Conservation (phyloP, 2,797 vertebrate species). For the Takifugu ocellatus region DNA sequence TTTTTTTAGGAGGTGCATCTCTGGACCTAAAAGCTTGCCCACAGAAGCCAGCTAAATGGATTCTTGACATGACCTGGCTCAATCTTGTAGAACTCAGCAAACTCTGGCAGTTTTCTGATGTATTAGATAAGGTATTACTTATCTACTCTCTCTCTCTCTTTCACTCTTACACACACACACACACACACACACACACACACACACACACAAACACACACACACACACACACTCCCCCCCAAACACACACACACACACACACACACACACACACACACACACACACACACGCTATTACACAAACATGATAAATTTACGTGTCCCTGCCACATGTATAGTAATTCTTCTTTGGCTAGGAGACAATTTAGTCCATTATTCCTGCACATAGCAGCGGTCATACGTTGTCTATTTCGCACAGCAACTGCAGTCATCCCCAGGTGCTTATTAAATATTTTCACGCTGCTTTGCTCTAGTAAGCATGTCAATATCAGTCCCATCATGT, state of each 20-base stretch:
- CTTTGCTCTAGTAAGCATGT: slow-evolving; percentile 57
- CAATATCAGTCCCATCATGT: slow-evolving; percentile 57
- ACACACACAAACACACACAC: neutral
- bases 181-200: neutral
- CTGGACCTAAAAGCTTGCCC: slow-evolving; percentile 92
- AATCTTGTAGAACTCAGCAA: slow-evolving; percentile 95
- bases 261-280: neutral
- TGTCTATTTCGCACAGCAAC: slow-evolving; percentile 4
- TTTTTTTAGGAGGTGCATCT: slow-evolving; percentile 86
- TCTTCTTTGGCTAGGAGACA: slow-evolving; percentile 16
- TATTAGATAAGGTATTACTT: slow-evolving; percentile 83
- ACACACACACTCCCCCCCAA: no score
- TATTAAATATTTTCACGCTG: slow-evolving; percentile 58
- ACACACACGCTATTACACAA: neutral
- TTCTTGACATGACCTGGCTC: slow-evolving; percentile 95
- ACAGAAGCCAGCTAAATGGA: slow-evolving; percentile 92
- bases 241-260: neutral
- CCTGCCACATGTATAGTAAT: slow-evolving; percentile 17
- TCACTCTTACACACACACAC: no score
- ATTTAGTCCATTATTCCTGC: slow-evolving; percentile 21
- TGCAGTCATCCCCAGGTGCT: slow-evolving; percentile 40
- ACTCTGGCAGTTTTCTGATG: slow-evolving; percentile 87
- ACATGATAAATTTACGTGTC: neutral
- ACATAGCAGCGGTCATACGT: slow-evolving; percentile 21
- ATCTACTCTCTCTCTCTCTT: neutral